Evolutionary conservation across 2,797 vertebrate genomes (phyloP), one percentile per base, ranked within the genome.

Genomic region (Schizopygopsis pylzovi): DNA sequence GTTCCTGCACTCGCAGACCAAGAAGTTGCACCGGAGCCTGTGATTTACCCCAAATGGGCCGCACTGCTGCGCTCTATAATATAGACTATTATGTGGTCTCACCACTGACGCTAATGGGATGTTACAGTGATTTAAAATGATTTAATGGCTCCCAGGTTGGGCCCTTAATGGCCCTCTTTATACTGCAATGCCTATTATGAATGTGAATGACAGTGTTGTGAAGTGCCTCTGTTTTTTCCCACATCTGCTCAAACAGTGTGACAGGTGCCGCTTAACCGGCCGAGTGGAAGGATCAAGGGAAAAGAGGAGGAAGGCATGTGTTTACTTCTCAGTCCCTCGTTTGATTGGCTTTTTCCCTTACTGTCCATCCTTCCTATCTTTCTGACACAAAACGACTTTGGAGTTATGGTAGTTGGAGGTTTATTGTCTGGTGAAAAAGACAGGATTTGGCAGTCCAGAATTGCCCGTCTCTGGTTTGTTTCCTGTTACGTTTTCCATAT

Each of bases 71-170:
- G 97, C 96, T 97, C 96, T 97, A 96, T 97, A 97, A 98, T 98
- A 97, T 96, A 96, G 97, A 96, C 97, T 97, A 98, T 98, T 97
- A 99, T 97, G 96, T 97, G 96, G 96, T 96, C 96, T 97, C 96
- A 96, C 96, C 96, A 97, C 96, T 98, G 97, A 98, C 97, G 97
- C 97, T 99, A 99, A 99, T 99, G 97, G 98, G 98, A 98, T 98
- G 97, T 98, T 99, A 98, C 97, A 98, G 97, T 94, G 96, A 97
- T 98, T 99, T 98, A 97, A 96, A 99, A 97, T 98, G 97, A 99
- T 99, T 99, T 99, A 98, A 99, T 99, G 97, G 97, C 96, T 98
- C 97, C 97, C 97, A 98, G 97, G 97, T 97, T 97, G 97, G 96
- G 96, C 96, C 97, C 96, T 96, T 98, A 98, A 99, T 98, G 97